These are phyloP conservation scores for Phymanthus crucifer DNA, from an alignment of 92 coral and sea anemone species.

Conservation along the genomic window DNA sequence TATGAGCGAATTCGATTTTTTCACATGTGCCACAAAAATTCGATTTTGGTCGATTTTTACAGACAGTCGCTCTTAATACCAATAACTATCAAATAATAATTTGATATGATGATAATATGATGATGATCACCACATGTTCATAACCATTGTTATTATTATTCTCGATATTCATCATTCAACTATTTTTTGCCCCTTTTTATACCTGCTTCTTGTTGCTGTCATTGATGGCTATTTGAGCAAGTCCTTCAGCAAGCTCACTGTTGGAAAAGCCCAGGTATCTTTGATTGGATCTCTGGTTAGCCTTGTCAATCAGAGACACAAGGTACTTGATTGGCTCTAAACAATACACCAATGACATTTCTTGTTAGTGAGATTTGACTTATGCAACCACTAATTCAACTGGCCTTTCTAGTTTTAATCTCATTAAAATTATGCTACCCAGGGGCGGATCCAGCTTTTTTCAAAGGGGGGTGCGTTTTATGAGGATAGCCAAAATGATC, in stretches of 20 bases:
- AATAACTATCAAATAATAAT: no score
- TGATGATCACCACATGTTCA: not conserved
- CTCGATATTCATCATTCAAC: no score
- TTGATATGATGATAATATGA: no score
- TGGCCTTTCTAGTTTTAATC: no score
- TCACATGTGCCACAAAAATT: no score
- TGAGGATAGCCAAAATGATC: no score
- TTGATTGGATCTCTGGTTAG: conserved; percentile 11
- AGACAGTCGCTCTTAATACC: no score
- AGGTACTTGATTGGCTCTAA: conserved; percentile 72
- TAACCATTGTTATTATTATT: not conserved
- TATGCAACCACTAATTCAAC: not conserved
- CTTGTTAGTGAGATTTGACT: not conserved
- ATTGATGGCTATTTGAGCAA: conserved; percentile 73
- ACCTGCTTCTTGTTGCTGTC: conserved; percentile 70
- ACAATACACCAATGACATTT: not conserved
- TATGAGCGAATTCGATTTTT: no score
- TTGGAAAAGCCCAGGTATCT: conserved; percentile 59
- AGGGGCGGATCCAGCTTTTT: no score
- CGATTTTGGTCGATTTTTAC: no score
- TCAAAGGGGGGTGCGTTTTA: no score
- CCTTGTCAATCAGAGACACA: conserved; percentile 29
- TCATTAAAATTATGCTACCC: no score
- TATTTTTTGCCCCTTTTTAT: not conserved
- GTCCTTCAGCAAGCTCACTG: conserved; percentile 71